Evolutionary conservation across 2,113 vertebrate species (phyloP).

Genomic region (Acrocephalus arundinaceus): DNA sequence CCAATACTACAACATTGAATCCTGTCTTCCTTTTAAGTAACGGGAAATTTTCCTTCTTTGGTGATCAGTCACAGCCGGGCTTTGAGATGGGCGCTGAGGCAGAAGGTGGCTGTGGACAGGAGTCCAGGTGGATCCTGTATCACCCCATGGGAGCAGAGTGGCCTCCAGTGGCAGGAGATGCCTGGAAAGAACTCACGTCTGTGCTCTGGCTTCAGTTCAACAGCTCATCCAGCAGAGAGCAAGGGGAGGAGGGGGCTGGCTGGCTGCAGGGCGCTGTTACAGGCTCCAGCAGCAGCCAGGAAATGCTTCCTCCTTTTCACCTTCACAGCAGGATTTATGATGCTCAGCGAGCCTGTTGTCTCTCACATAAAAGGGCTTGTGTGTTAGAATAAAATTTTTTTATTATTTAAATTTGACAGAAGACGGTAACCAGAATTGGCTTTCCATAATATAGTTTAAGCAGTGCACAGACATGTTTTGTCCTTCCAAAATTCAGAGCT

Average conservation of each 20-base stretch:
- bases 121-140: background rate
- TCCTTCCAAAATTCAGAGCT: background rate
- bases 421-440: background rate
- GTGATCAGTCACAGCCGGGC: background rate
- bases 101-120: background rate
- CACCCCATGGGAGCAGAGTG: background rate
- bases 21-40: background rate
- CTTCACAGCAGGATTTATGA: slow-evolving; percentile 18
- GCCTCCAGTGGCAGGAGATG: slow-evolving; percentile 40
- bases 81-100: fast-evolving
- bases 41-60: background rate
- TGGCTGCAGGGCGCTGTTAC: background rate
- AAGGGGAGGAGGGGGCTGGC: background rate
- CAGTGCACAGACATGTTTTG: background rate
- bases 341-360: background rate
- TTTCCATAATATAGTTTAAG: background rate
- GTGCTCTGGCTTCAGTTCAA: background rate
- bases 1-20: background rate
- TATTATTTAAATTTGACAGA: background rate
- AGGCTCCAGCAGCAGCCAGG: slow-evolving; percentile 10
- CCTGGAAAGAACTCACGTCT: fast-evolving
- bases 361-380: background rate
- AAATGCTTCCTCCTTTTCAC: slow-evolving; percentile 33
- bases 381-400: background rate
- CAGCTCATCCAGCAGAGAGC: background rate